Percentiles rank a stretch among this genome's conserved stretches.
Conservation (phyloP, 2,888 invertebrate genomes). For the Pemphredon lugubris region DNA sequence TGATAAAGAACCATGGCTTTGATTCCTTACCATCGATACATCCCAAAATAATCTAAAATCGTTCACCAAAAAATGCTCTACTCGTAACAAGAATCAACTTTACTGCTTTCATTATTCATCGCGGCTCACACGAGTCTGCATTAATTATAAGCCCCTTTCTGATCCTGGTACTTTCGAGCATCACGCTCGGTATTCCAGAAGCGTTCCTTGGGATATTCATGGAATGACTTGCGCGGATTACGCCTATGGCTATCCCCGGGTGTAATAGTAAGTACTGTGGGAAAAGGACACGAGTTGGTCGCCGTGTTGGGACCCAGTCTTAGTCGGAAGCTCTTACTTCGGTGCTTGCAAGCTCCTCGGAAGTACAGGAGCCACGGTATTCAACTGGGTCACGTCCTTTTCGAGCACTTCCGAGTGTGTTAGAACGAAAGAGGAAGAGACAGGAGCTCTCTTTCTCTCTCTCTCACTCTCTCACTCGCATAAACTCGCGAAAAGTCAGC, state of each 20-base stretch:
- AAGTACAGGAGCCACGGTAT: constrained; percentile 25
- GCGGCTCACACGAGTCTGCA: too few species aligned
- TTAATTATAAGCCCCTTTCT: neutral
- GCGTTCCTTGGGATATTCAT: neutral
- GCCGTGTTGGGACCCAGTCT: constrained; percentile 8
- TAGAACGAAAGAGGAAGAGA: too few species aligned
- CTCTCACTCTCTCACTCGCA: too few species aligned
- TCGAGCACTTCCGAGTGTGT: constrained; percentile 20
- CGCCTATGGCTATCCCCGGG: constrained; percentile 2
- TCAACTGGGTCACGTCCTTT: constrained; percentile 65
- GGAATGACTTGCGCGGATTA: constrained; percentile 28
- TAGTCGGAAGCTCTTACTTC: constrained; percentile 28
- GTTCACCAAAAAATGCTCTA: too few species aligned
- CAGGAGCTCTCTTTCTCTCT: too few species aligned
- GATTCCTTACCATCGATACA: too few species aligned
- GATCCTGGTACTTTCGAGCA: neutral
- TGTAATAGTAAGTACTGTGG: constrained; percentile 48
- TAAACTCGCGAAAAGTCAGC: constrained; percentile 50
- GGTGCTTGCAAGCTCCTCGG: constrained; percentile 38
- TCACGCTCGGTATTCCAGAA: constrained; percentile 11
- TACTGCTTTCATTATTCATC: too few species aligned
- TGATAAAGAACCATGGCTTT: too few species aligned
- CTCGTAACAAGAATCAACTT: too few species aligned
- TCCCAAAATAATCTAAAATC: too few species aligned
- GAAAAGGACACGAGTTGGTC: constrained; percentile 33